Evolutionary conservation across 2,113 vertebrate genomes (phyloP).

Genomic region (Cynopterus brachyotis): DNA sequence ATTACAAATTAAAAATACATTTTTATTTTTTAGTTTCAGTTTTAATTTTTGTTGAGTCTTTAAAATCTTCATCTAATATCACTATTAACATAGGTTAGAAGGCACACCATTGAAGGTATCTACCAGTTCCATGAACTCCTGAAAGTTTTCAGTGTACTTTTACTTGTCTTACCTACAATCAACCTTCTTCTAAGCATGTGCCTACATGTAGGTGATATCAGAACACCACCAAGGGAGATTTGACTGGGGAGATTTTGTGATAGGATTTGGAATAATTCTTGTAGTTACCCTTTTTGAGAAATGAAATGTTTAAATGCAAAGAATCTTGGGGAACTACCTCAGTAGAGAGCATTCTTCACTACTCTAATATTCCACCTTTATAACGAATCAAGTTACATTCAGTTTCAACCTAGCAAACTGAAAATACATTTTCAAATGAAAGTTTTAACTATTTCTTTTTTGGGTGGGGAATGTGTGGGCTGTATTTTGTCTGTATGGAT

Average conservation of each 20-base stretch:
- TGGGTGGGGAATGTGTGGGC: background rate
- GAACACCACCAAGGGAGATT: background rate
- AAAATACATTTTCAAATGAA: background rate
- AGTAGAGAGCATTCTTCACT: too few species aligned
- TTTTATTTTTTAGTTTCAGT: background rate
- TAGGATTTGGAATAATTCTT: background rate
- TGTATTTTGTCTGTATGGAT: background rate
- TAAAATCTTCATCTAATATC: background rate
- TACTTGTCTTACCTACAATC: background rate
- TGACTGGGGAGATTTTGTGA: background rate
- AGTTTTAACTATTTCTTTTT: background rate
- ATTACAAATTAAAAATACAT: slow-evolving; percentile 20
- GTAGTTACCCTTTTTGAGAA: too few species aligned
- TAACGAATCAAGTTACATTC: too few species aligned
- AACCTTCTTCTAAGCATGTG: background rate
- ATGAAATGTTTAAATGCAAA: too few species aligned
- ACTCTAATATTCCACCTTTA: too few species aligned
- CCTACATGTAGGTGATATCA: background rate
- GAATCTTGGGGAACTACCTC: too few species aligned
- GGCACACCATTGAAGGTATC: background rate
- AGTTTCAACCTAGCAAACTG: too few species aligned
- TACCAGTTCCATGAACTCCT: background rate
- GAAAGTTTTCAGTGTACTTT: background rate
- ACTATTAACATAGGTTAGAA: background rate
- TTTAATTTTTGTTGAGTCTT: background rate